Evolutionary conservation across 2,888 invertebrate species (phyloP), one percentile per base, ranked within the genome.

Genomic region (Stegana nigrithorax): DNA sequence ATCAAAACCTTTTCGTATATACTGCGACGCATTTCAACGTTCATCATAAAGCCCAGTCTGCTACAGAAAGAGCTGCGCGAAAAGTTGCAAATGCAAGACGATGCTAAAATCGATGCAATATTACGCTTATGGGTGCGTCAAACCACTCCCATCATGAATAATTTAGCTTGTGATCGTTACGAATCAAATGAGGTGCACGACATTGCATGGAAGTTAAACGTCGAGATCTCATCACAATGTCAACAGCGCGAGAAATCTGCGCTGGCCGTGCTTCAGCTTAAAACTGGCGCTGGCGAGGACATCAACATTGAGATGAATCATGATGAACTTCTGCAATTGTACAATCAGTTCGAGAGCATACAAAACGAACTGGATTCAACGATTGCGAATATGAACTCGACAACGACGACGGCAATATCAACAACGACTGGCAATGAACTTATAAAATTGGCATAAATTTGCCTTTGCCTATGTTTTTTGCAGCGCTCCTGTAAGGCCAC

Each of bases 181-280:
- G 81, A 82, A 60, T 81, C 84, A 19, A 86, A 87, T 73, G 86
- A 88, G 73, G 80, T 89, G 29, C 85, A 88, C 58, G 85, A 87
- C 69, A 83, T 89, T 32, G 84, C 86, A 27, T 89, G 89, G 89
- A 87, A 89, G 64, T 72, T 89, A 1, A 88, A 88, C 74, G 83
- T 89, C 21, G 87, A 88, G 75, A 84, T 86, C 27, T 86, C 87
- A 4, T 87, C 87, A 2, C 86, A 87, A 62, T 81, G 85, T 29
- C 84, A 85, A 62, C 84, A 85, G 57, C 86, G 87, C 62, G 85
- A 87, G 67, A 85, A 85, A 39, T 78, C 84, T 1, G 87, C 88
- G 0, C 80, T 87, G 47, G 87, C 87, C 3, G 84, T 87, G 26
- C 70, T 89, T 12, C 88, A 89, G 66, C 78, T 89, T 2, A 85